Percentiles rank a stretch among this genome's conserved stretches.
Conservation (phyloP, 2,113 vertebrate species). For the Maccullochella peelii region DNA sequence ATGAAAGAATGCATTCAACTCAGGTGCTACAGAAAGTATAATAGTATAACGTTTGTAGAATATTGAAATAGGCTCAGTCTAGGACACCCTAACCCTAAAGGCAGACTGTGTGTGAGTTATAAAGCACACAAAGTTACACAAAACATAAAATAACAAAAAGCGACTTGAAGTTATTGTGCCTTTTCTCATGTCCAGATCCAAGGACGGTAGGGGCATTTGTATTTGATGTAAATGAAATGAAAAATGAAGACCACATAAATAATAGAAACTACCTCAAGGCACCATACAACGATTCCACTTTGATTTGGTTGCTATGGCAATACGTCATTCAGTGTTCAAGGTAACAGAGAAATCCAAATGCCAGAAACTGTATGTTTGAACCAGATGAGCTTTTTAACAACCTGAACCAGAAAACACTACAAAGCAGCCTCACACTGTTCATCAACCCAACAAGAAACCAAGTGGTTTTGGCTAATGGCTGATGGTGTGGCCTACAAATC, state of each 20-base stretch:
- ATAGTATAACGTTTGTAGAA: too few relatives aligned
- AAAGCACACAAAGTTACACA: neutral
- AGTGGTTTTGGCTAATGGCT: neutral
- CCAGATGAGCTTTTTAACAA: neutral
- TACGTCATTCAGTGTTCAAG: neutral
- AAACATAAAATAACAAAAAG: neutral
- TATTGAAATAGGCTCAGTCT: neutral
- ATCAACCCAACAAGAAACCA: neutral
- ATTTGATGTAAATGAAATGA: conserved; percentile 34
- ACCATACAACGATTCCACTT: conserved; percentile 10
- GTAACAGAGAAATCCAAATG: neutral
- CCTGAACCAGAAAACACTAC: neutral
- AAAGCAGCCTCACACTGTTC: neutral
- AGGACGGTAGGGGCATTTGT: neutral
- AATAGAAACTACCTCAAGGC: conserved; percentile 42
- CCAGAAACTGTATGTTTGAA: neutral
- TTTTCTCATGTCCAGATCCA: neutral
- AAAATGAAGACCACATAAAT: conserved; percentile 35
- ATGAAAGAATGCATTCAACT: neutral
- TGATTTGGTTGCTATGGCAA: conserved; percentile 21
- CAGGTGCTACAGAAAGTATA: neutral
- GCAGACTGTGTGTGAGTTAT: too few relatives aligned
- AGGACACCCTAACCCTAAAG: neutral
- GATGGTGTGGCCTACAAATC: too few relatives aligned
- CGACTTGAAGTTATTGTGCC: neutral